A percentile compares a stretch with the other conserved stretches of the same genome.
phyloP scores from a whole-genome alignment of 2,797 vertebrate species.

The Apogon talboti region DNA sequence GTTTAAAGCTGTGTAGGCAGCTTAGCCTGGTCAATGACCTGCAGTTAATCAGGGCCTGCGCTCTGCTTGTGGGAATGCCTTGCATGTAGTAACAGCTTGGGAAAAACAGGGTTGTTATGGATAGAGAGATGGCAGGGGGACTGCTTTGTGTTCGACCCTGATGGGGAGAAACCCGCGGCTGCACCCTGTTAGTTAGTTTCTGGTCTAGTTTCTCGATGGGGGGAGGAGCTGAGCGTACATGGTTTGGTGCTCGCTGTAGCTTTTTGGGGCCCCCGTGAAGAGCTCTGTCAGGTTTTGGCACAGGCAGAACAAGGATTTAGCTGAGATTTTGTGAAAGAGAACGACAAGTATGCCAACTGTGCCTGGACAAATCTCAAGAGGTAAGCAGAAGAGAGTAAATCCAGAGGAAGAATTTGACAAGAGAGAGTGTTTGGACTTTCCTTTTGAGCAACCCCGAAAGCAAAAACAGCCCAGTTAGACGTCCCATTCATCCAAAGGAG shows the following conservation, averaged over 20 bases:
- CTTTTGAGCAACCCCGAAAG: conserved; percentile 27
- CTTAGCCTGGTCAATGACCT: conserved; percentile 61
- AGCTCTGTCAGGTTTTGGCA: conserved; percentile 46
- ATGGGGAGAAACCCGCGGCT: conserved; percentile 44
- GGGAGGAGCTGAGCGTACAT: conserved; percentile 24
- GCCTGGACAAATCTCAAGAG: conserved; percentile 38
- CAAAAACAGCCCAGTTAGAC: conserved; percentile 27
- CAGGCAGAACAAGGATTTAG: conserved; percentile 12
- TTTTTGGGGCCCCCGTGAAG: conserved; percentile 44
- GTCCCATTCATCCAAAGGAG: conserved; percentile 23
- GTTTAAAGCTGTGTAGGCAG: conserved; percentile 43
- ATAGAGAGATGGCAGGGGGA: conserved; percentile 44
- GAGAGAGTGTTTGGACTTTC: conserved; percentile 33
- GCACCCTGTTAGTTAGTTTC: conserved; percentile 41
- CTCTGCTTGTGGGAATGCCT: conserved; percentile 65
- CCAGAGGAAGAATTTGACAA: conserved; percentile 32
- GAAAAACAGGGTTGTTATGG: conserved; percentile 72
- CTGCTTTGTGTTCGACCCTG: conserved; percentile 66
- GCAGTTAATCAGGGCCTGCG: conserved; percentile 68
- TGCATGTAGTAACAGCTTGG: conserved; percentile 68
- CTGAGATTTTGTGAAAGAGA: conserved; percentile 40
- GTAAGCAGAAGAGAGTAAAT: conserved; percentile 36
- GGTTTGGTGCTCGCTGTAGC: conserved; percentile 49
- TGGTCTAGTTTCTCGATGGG: background rate
- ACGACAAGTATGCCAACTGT: conserved; percentile 33